Percentiles rank a stretch among this genome's conserved stretches.
Conservation (phyloP, 2,888 invertebrate species). For the Andrena fulva region DNA sequence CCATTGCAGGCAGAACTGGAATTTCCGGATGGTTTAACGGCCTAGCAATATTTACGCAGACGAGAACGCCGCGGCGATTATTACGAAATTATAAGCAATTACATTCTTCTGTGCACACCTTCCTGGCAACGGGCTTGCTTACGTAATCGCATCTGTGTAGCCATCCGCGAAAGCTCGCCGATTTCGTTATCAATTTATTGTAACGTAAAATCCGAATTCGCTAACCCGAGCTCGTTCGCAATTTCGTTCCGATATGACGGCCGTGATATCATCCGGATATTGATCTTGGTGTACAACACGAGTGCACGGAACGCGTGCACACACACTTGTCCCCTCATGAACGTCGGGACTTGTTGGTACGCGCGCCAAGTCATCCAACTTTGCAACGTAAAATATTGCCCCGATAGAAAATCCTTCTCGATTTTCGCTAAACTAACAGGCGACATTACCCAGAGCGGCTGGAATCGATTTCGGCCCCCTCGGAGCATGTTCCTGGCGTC, state of each 20-base stretch:
- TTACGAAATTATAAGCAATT: slow-evolving; percentile 31
- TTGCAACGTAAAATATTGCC: neutral
- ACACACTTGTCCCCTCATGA: slow-evolving; percentile 5
- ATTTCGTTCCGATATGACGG: slow-evolving; percentile 68
- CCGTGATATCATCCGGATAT: slow-evolving; percentile 67
- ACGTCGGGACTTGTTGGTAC: slow-evolving; percentile 46
- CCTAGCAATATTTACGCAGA: neutral
- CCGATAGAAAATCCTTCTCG: neutral
- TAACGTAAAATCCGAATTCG: slow-evolving; percentile 71
- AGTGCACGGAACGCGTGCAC: slow-evolving; percentile 4
- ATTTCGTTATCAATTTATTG: slow-evolving; percentile 73
- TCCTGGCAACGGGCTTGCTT: slow-evolving; percentile 30
- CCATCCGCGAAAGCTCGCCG: slow-evolving; percentile 42
- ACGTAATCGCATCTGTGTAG: slow-evolving; percentile 58
- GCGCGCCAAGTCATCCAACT: neutral
- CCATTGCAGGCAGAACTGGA: neutral
- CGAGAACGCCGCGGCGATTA: neutral
- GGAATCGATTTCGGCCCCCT: too few species aligned
- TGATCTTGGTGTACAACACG: slow-evolving; percentile 60
- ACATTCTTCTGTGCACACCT: slow-evolving; percentile 41
- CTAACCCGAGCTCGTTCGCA: slow-evolving; percentile 63
- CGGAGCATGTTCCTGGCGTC: too few species aligned
- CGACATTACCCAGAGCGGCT: neutral
- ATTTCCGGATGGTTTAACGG: slow-evolving; percentile 23
- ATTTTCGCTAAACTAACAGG: slow-evolving; percentile 3